A percentile compares a stretch with the other conserved stretches of the same genome.
phyloP scores from a whole-genome alignment of 2,797 vertebrate species.

The Artibeus lituratus region DNA sequence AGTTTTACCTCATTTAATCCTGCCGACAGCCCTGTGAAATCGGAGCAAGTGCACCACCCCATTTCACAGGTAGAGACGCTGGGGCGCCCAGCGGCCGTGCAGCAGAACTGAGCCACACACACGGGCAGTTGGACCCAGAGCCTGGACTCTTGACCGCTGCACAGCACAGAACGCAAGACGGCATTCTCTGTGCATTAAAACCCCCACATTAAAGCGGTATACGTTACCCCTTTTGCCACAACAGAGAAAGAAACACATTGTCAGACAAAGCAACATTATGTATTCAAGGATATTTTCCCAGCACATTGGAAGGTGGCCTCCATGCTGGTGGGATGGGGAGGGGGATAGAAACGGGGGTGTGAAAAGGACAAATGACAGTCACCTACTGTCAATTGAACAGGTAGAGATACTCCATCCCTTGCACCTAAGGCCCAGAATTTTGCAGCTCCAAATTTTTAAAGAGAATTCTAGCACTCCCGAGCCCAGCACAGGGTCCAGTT shows the following conservation, averaged over 20 bases:
- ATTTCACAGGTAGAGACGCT: neutral
- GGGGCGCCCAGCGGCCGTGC: neutral
- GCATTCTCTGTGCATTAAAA: neutral
- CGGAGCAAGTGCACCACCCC: neutral
- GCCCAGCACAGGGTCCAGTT: neutral
- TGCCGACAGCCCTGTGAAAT: neutral
- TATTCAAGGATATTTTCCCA: neutral
- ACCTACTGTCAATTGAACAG: neutral
- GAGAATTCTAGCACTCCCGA: neutral
- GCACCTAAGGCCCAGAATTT: too few species aligned
- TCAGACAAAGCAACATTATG: neutral
- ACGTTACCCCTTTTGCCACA: neutral
- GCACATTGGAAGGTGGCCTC: neutral
- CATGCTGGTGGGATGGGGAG: fast-evolving
- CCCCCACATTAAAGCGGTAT: neutral
- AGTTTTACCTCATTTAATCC: neutral
- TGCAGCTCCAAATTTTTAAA: neutral
- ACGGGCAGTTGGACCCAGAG: neutral
- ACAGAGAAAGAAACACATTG: neutral
- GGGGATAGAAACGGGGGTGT: fast-evolving
- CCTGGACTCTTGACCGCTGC: neutral
- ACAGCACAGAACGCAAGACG: neutral
- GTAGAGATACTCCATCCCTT: neutral
- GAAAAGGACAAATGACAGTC: neutral
- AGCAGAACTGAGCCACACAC: neutral